Base-by-base conservation (phyloP, 2,113 vertebrate species). In the Cricetomys ansorgei region DNA sequence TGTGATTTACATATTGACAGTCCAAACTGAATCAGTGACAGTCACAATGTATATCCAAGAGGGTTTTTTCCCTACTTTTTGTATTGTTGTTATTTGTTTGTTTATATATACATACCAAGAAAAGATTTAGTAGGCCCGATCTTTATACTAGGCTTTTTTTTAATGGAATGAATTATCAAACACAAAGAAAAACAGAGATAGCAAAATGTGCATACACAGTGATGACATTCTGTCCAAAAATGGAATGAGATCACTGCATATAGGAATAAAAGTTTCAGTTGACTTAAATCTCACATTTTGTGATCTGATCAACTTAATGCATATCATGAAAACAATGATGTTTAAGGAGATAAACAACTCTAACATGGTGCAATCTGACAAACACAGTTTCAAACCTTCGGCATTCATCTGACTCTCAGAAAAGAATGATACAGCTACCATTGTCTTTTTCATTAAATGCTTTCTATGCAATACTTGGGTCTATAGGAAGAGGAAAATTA, bases 111-210 rank as follows among this genome's bases (percentile, higher is more conserved):
- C 55, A 12, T 93, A n/a, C 55, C 43, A 84, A 27, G 37, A 81
- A 23, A 7, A 90, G 25, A 96, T 79, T 69, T 57, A 79, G 89
- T 53, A 90, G 45, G 27, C 31, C 77, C 21, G 84, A 65, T 37
- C 31, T 62, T 94, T 93, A 34, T 17, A 55, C 34, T 90, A 65
- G 37, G 37, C 21, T 75, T 50, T 69, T 93, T 93, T 31, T 17
- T 64, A 87, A 70, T 88, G 5, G 48, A 80, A 64, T n/a, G 34
- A 34, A 67, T 62, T 72, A 21, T n/a, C 19, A 92, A 94, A 67
- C 57, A 91, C 19, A 85, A 21, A 77, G 55, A 96, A 88, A 92
- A 55, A 59, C 5, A 43, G 55, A 96, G 92, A 79, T 29, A 84
- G 40, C 13, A 97, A 80, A 8, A 17, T 70, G 67, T 40, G 73